These are phyloP conservation scores for Picus viridis DNA, from an alignment of 2,797 vertebrate genomes.

Conservation along the genomic window DNA sequence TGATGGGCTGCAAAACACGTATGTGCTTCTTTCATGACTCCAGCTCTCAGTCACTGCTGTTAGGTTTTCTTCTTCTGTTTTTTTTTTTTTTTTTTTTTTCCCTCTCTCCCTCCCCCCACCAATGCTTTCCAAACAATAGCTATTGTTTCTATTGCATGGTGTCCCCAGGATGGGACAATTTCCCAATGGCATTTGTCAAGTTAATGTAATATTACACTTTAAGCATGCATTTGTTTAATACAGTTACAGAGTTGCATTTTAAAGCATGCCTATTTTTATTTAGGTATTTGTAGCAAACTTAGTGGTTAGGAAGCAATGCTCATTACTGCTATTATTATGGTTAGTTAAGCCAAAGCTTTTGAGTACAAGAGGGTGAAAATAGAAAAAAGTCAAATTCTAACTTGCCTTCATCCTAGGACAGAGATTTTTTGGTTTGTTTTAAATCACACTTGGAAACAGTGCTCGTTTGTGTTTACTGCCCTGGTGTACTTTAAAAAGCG, in stretches of 20 bases:
- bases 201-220: not conserved
- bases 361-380: not conserved
- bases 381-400: not conserved
- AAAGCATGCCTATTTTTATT: slow-evolving; percentile 31
- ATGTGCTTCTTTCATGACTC: not conserved
- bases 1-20: not conserved
- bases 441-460: not conserved
- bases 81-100: not conserved
- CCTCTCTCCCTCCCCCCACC: not conserved
- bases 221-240: not conserved
- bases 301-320: slow-evolving; percentile 7
- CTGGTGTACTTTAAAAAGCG: not conserved
- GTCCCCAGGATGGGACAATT: not conserved
- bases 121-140: not conserved
- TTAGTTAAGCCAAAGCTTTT: slow-evolving; percentile 8
- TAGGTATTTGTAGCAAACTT: not conserved
- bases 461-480: not conserved
- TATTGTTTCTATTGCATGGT: not conserved
- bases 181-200: not conserved
- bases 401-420: not conserved
- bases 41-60: not conserved
- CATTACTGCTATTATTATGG: slow-evolving; percentile 4
- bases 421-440: not conserved
- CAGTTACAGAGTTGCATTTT: not conserved
- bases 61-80: not conserved